Percentiles rank a stretch among this genome's conserved stretches.
These are phyloP conservation scores for Saturnia pavonia DNA, from an alignment of 2,888 invertebrate species.

Conservation along the genomic window DNA sequence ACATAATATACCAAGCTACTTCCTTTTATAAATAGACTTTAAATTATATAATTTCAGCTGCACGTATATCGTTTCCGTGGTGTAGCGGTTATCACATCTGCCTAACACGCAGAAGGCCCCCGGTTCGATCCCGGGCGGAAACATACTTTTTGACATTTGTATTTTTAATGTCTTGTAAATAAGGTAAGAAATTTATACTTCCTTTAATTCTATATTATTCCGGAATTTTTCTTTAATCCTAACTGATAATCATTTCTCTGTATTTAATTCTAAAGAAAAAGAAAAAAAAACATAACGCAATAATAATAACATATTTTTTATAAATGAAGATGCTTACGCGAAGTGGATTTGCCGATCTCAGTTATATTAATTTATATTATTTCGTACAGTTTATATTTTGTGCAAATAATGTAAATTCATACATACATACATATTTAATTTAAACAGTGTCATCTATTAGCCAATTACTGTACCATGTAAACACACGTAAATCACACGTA, in stretches of 20 bases:
- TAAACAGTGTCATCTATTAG: constrained; percentile 25
- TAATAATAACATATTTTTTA: neutral
- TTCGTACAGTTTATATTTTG: neutral
- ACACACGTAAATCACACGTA: no score
- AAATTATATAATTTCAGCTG: no score
- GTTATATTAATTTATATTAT: neutral
- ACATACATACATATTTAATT: neutral
- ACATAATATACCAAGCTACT: no score
- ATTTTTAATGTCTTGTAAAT: no score
- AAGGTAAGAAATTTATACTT: no score
- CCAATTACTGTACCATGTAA: neutral
- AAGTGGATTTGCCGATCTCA: neutral
- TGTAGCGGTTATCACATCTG: constrained; percentile 96
- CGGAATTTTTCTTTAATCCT: neutral
- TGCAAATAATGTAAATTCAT: neutral
- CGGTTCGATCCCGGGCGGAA: constrained; percentile 95
- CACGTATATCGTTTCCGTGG: constrained; percentile 82
- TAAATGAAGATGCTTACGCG: no score
- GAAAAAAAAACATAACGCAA: neutral
- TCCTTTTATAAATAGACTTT: no score
- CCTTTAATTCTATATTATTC: no score
- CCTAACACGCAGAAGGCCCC: constrained; percentile 96
- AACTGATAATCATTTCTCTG: neutral
- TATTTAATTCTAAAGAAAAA: neutral
- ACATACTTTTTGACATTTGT: constrained; percentile 60